Base-by-base conservation (phyloP, 2,888 invertebrate genomes). In the Cynaeus angustus region DNA sequence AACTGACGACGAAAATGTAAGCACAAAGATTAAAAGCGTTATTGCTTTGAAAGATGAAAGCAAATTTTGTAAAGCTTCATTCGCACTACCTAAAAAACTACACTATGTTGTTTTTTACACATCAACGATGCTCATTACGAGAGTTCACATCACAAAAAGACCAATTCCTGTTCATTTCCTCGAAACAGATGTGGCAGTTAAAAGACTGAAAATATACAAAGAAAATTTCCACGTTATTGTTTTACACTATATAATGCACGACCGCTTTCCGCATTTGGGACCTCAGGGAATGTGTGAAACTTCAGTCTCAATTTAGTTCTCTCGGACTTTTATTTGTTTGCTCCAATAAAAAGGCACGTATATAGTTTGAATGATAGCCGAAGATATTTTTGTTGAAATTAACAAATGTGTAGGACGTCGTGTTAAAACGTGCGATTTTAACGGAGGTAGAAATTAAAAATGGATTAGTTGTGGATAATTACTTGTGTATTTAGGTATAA, bases 321-420 rank as follows among this genome's bases (percentile, higher is more conserved):
- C n/a, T 9, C 33, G n/a, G 33, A 33, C 33, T 33, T 33, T 33
- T 33, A 33, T 33, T 33, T 33, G 33, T 33, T 33, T 33, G 33
- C 9, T 9, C 33, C 7, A 33, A 33, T 7, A 33, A 33, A 33
- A 33, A 33, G 6, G 33, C 33, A 33, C 33, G n/a, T 33, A n/a
- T 33, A 33, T 7, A 1, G 21, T 21, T 21, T 21, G 21, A 33
- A 33, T 33, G 33, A 33, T 33, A 2, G n/a, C 33, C 9, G 9
- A n/a, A 33, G 33, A 4, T 33, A 33, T 33, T 2, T n/a, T 33
- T 7, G 33, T n/a, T 7, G 33, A 7, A 33, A 33, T 33, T 33
- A 33, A n/a, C 33, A 7, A n/a, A 7, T 6, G 33, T 33, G n/a
- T 4, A 33, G 33, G 6, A 9, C 7, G 6, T 33, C 6, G n/a